Percentiles rank a stretch among this genome's conserved stretches.
Evolutionary conservation across 2,113 vertebrate genomes (phyloP).

Genomic region (Pleuronectes platessa): DNA sequence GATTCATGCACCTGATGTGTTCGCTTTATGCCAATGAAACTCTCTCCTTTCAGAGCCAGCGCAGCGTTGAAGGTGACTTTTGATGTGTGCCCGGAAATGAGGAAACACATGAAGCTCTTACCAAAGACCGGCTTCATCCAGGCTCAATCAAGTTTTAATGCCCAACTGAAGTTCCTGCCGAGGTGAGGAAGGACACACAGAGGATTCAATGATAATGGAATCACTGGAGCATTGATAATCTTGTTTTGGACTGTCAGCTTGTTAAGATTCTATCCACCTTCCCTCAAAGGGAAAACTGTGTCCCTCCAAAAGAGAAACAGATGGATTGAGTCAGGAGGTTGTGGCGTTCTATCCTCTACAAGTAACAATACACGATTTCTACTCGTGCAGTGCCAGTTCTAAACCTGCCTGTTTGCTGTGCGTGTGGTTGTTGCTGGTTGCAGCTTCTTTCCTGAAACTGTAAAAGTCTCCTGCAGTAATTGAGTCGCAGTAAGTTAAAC

Average conservation of each 20-base stretch:
- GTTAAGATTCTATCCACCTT: constrained; percentile 59
- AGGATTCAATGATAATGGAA: constrained; percentile 58
- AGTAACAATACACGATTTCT: not conserved
- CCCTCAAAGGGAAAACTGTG: constrained; percentile 39
- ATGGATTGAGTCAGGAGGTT: not conserved
- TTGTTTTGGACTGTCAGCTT: constrained; percentile 53
- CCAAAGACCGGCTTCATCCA: constrained; percentile 88
- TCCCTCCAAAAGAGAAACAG: constrained; percentile 27
- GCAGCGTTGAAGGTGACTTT: constrained; percentile 85
- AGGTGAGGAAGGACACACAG: constrained; percentile 82
- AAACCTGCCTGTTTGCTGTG: too few relatives aligned
- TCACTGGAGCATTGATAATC: constrained; percentile 54
- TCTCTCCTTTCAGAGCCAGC: constrained; percentile 83
- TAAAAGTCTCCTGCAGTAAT: too few relatives aligned
- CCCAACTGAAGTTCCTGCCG: constrained; percentile 91
- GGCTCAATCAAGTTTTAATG: constrained; percentile 83
- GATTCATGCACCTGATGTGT: not conserved
- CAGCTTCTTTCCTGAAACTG: too few relatives aligned
- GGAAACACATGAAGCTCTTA: constrained; percentile 89
- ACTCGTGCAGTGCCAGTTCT: too few relatives aligned
- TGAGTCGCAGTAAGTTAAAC: too few relatives aligned
- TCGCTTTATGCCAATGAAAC: constrained; percentile 12
- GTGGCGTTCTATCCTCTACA: too few relatives aligned
- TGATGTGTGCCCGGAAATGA: constrained; percentile 87
- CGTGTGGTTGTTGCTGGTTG: too few relatives aligned